Conservation (phyloP, 64 coral and sea anemone species). For the Pocillopora damicornis region DNA sequence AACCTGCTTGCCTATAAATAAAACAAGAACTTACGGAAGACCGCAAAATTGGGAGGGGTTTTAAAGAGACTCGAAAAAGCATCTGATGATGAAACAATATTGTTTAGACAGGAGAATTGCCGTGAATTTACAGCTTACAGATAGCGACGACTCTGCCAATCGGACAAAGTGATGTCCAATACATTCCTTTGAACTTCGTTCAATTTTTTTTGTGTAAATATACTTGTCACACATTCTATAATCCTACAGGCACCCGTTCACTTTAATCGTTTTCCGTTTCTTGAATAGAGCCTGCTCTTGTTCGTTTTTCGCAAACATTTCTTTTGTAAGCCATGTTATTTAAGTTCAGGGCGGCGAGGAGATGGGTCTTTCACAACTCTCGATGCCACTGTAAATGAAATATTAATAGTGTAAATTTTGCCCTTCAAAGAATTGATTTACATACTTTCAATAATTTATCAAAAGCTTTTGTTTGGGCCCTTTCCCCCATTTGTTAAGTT, state of each 20-base stretch:
- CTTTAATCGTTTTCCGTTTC: slow-evolving; percentile 14
- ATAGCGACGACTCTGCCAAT: not conserved
- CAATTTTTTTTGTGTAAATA: slow-evolving; percentile 22
- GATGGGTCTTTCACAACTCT: slow-evolving; percentile 35
- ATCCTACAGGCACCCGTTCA: slow-evolving; percentile 30
- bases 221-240: slow-evolving; percentile 16
- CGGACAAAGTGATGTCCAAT: not conserved
- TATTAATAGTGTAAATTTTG: slow-evolving; percentile 93
- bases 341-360: slow-evolving; percentile 18
- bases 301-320: slow-evolving; percentile 9
- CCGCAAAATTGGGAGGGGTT: slow-evolving; percentile 49
- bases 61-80: slow-evolving; percentile 38
- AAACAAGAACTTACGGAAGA: slow-evolving; percentile 39
- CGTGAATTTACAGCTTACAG: not conserved
- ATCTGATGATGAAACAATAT: slow-evolving; percentile 4
- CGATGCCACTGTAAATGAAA: slow-evolving; percentile 86
- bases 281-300: not conserved
- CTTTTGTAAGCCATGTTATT: slow-evolving; percentile 14
- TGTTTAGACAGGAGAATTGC: slow-evolving; percentile 4
- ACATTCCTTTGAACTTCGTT: slow-evolving; percentile 14
- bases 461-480: slow-evolving; percentile 74
- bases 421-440: slow-evolving; percentile 96
- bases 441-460: slow-evolving; percentile 95
- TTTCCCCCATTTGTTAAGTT: slow-evolving; percentile 92
- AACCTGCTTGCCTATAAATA: slow-evolving; percentile 40